These are phyloP conservation scores for Pangasius macronema DNA, from an alignment of 2,797 vertebrate species.

Conservation along the genomic window DNA sequence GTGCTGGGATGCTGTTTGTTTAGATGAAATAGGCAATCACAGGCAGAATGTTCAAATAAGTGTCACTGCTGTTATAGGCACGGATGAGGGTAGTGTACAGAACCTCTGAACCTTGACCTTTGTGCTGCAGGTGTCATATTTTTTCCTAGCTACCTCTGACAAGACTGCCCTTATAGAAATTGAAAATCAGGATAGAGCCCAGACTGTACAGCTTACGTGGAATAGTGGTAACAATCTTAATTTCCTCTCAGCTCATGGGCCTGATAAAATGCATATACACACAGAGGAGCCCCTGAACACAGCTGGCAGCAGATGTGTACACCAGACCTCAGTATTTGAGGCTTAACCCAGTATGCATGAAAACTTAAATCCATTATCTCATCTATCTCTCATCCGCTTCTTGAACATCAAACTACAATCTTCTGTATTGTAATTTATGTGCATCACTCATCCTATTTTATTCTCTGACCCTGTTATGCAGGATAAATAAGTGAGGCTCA, in stretches of 20 bases:
- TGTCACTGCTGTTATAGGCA: conserved; percentile 12
- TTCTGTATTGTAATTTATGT: conserved; percentile 70
- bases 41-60: conserved; percentile 35
- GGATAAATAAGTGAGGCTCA: conserved; percentile 79
- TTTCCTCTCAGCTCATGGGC: conserved; percentile 48
- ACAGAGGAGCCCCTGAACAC: conserved; percentile 10
- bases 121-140: conserved; percentile 31
- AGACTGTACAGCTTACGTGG: conserved; percentile 41
- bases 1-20: conserved; percentile 48
- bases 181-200: conserved; percentile 24
- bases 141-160: conserved; percentile 23
- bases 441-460: conserved; percentile 53
- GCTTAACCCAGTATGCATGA: neutral
- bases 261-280: conserved; percentile 33
- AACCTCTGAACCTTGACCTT: conserved; percentile 52
- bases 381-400: conserved; percentile 16
- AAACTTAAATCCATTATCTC: conserved; percentile 39
- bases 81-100: conserved; percentile 38
- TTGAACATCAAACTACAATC: conserved; percentile 47
- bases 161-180: conserved; percentile 27
- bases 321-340: conserved; percentile 4
- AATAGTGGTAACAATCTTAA: conserved; percentile 51
- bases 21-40: conserved; percentile 50
- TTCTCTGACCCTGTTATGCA: conserved; percentile 70
- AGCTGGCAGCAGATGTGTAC: conserved; percentile 3